These are phyloP conservation scores for Imbricaverruca yamaguchii DNA, from an alignment of 2,888 invertebrate genomes.

Conservation along the genomic window DNA sequence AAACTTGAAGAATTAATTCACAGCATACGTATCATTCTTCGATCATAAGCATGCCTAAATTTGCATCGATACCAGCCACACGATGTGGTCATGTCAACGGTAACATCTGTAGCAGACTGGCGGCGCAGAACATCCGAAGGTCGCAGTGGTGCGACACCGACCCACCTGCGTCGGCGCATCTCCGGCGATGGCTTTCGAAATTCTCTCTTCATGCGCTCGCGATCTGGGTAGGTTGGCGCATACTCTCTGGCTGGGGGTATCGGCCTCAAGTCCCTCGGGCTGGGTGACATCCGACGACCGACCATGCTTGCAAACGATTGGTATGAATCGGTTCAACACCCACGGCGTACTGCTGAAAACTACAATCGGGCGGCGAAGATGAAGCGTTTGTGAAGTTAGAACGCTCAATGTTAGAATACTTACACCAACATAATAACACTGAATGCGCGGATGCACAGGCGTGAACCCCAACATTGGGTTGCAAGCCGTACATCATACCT, in stretches of 20 bases:
- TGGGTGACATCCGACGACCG: too few relatives aligned
- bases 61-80: not conserved
- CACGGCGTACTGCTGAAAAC: too few relatives aligned
- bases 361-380: too few relatives aligned
- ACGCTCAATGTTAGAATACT: too few relatives aligned
- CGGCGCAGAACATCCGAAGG: not conserved
- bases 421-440: too few relatives aligned
- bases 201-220: not conserved
- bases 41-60: not conserved
- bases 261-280: too few relatives aligned
- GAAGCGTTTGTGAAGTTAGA: too few relatives aligned
- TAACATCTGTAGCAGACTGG: not conserved
- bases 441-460: too few relatives aligned
- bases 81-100: not conserved
- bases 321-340: too few relatives aligned
- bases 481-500: too few relatives aligned
- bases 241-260: not conserved
- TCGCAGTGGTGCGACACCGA: not conserved
- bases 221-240: not conserved
- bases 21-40: not conserved
- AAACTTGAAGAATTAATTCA: not conserved
- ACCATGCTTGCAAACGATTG: too few relatives aligned
- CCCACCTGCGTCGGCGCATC: not conserved
- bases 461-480: too few relatives aligned
- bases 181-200: not conserved